Evolutionary conservation across 2,888 invertebrate genomes (phyloP), one percentile per base, ranked within the genome.

Genomic region (Phortica okadai): DNA sequence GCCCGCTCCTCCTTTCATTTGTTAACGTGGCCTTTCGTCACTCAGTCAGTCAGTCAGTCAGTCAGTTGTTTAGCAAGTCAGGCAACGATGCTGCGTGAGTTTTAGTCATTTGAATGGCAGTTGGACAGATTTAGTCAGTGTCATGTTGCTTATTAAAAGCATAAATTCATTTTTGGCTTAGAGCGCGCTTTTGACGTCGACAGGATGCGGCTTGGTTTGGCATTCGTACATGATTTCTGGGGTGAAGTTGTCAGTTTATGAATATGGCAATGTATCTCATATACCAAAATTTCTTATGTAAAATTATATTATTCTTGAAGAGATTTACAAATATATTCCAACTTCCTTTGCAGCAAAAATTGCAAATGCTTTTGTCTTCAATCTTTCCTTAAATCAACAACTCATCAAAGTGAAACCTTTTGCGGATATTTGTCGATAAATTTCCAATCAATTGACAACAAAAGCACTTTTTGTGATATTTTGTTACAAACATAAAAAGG

Each of bases 71-170:
- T 8, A 58, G 50, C n/a, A 50, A 45, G 54, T 16, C 44, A n/a
- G 69, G 11, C 16, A 33, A 50, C 66, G 76, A 76, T 78, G 72
- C 75, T 74, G 79, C 54, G 74, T 41, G 56, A 72, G 74, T 73
- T 64, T 14, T 79, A 77, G 75, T 79, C 78, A 86, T 83, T 87
- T 85, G 88, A 87, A 86, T 88, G 88, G 82, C 88, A 87, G 84
- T 78, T 82, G 54, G 77, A 82, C 77, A 41, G 80, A 21, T 79
- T 85, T 87, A 86, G 80, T 76, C 82, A 81, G 79, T 83, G 88
- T 88, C 87, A 88, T 87, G 84, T 80, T 85, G 88, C 88, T 88
- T 88, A 87, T 87, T 87, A 87, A 87, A 87, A 84, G 82, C 87
- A 87, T 87, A 88, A 87, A 87, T 87, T 87, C 81, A 70, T 74